Evolutionary conservation across 2,888 invertebrate species (phyloP).

Genomic region (Rotaria socialis): DNA sequence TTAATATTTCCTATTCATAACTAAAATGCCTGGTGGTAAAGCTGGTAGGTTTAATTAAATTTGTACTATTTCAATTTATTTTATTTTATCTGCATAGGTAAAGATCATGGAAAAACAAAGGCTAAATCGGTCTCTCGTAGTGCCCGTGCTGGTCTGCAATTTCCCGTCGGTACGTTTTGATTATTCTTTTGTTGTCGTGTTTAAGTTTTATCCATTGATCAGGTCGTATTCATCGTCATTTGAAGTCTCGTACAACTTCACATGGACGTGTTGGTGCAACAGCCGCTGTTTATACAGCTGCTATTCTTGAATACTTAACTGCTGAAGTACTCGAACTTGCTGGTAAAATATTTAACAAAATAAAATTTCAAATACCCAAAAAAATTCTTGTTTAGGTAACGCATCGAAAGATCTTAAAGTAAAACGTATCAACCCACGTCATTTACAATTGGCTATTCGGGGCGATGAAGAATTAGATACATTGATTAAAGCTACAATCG

Average conservation of each 20-base stretch:
- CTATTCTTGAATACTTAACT: conserved; percentile 97
- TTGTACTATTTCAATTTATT: neutral
- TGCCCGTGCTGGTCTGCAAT: conserved; percentile 96
- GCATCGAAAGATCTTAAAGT: conserved; percentile 99
- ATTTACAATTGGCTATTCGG: conserved; percentile 95
- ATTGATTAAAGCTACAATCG: conserved; percentile 98
- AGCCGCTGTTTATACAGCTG: conserved; percentile 97
- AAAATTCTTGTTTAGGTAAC: conserved; percentile 67
- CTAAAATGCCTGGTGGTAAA: conserved; percentile 46
- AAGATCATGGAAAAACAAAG: conserved; percentile 87
- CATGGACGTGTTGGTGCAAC: conserved; percentile 99
- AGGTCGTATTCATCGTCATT: conserved; percentile 91
- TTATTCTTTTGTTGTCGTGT: too few relatives aligned
- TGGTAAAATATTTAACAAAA: neutral
- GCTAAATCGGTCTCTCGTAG: conserved; percentile 85
- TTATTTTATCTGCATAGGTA: neutral
- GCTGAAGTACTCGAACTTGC: conserved; percentile 74
- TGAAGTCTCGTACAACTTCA: conserved; percentile 97
- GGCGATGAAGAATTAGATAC: conserved; percentile 99
- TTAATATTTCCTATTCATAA: neutral
- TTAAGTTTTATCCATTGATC: conserved; percentile 56
- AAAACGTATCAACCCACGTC: conserved; percentile 98
- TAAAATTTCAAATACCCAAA: too few relatives aligned
- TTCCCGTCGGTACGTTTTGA: conserved; percentile 71
- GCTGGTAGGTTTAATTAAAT: neutral